These are phyloP conservation scores for Auanema sp. DNA, from an alignment of 2,888 invertebrate species.

Conservation along the genomic window DNA sequence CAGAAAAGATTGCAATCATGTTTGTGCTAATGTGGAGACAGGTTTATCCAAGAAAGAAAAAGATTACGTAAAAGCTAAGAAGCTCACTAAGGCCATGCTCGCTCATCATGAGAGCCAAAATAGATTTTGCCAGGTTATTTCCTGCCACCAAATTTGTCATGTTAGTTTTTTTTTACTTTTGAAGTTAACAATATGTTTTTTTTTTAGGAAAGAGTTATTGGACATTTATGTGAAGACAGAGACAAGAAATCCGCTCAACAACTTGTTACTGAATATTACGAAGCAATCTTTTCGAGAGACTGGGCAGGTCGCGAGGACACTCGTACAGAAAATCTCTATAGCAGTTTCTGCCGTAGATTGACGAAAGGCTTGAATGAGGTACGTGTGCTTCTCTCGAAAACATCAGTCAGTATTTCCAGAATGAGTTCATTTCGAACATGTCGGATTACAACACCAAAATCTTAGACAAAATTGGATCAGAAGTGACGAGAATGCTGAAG, in stretches of 20 bases:
- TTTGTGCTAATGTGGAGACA: slow-evolving; percentile 29
- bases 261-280: slow-evolving; percentile 31
- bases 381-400: slow-evolving; percentile 3
- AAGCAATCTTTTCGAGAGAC: slow-evolving; percentile 28
- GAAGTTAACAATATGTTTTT: slow-evolving; percentile 7
- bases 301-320: slow-evolving; percentile 25
- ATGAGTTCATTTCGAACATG: slow-evolving; percentile 31
- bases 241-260: slow-evolving; percentile 20
- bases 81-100: slow-evolving; percentile 13
- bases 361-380: slow-evolving; percentile 38
- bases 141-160: slow-evolving; percentile 43
- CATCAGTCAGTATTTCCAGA: slow-evolving; percentile 21
- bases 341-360: slow-evolving; percentile 38
- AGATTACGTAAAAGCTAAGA: slow-evolving; percentile 19
- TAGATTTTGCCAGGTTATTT: slow-evolving; percentile 34
- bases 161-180: slow-evolving; percentile 22
- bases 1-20: slow-evolving; percentile 32
- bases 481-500: slow-evolving; percentile 28
- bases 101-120: slow-evolving; percentile 26
- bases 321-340: slow-evolving; percentile 32
- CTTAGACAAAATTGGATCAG: slow-evolving; percentile 32
- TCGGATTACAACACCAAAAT: slow-evolving; percentile 32
- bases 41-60: slow-evolving; percentile 20
- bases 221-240: slow-evolving; percentile 28
- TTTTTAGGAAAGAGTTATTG: slow-evolving; percentile 33